A percentile compares a stretch with the other conserved stretches of the same genome.
Evolutionary conservation across 2,888 invertebrate species (phyloP).

Genomic region (Drosophila hamatofila): DNA sequence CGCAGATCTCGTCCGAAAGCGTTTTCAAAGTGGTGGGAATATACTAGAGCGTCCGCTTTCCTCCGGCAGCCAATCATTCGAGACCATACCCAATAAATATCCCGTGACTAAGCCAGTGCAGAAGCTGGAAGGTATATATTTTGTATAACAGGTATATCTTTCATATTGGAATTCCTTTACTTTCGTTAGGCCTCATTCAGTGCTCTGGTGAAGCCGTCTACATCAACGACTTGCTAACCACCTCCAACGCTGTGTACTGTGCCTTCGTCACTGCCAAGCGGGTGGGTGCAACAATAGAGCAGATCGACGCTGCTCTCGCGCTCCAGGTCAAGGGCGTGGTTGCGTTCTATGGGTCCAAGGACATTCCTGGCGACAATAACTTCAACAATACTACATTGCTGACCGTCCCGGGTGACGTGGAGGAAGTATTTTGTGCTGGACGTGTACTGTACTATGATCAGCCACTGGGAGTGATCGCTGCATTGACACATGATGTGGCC

Average conservation of each 20-base stretch:
- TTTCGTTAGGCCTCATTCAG: conserved; percentile 84
- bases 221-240: conserved; percentile 90
- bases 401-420: conserved; percentile 63
- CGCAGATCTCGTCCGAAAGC: conserved; percentile 74
- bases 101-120: conserved; percentile 91
- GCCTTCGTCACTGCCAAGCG: conserved; percentile 87
- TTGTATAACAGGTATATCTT: fast-evolving
- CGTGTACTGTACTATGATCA: conserved; percentile 88
- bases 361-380: conserved; percentile 86
- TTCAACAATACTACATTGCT: conserved; percentile 86
- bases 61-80: conserved; percentile 89
- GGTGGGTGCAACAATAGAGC: conserved; percentile 86
- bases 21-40: conserved; percentile 80
- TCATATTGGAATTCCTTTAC: not conserved
- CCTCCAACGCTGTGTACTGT: conserved; percentile 87
- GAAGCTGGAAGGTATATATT: conserved; percentile 89
- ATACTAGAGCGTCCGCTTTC: conserved; percentile 88
- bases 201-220: conserved; percentile 92
- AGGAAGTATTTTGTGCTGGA: conserved; percentile 83
- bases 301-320: conserved; percentile 86
- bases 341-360: conserved; percentile 87
- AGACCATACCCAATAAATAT: conserved; percentile 89
- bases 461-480: conserved; percentile 91
- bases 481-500: conserved; percentile 87
- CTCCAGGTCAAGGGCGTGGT: conserved; percentile 87